Evolutionary conservation across 2,113 vertebrate genomes (phyloP).

Genomic region (Thunnus maccoyii): DNA sequence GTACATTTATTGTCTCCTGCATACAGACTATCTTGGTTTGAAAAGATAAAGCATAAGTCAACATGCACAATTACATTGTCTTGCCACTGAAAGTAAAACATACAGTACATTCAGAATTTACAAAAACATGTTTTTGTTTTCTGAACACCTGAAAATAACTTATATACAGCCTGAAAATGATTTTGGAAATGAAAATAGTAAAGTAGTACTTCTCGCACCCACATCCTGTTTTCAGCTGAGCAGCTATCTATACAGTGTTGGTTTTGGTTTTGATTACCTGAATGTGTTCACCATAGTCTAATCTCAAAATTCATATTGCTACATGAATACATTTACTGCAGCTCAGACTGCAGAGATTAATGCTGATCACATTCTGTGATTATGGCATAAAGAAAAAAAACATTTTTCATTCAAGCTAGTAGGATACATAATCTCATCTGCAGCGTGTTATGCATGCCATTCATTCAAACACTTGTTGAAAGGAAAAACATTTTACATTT

Average conservation of each 20-base stretch:
- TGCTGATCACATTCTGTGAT: constrained; percentile 32
- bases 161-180: background rate
- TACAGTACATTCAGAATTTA: constrained; percentile 12
- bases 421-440: constrained; percentile 13
- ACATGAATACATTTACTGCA: constrained; percentile 13
- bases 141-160: constrained; percentile 13
- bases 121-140: constrained; percentile 31
- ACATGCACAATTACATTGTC: constrained; percentile 10
- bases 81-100: constrained; percentile 11
- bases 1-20: background rate
- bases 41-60: constrained; percentile 23
- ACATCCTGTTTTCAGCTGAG: constrained; percentile 85
- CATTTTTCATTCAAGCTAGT: constrained; percentile 36
- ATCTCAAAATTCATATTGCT: constrained; percentile 11
- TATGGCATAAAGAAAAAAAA: background rate
- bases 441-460: constrained; percentile 26
- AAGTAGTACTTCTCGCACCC: constrained; percentile 65
- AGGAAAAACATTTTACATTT: constrained; percentile 7
- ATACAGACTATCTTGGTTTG: constrained; percentile 9
- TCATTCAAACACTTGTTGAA: constrained; percentile 29
- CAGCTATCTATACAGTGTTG: constrained; percentile 24
- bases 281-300: constrained; percentile 10
- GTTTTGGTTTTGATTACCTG: constrained; percentile 57
- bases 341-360: constrained; percentile 35
- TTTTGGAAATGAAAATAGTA: constrained; percentile 60